Base-by-base conservation (phyloP, 2,113 vertebrate species). In the Anhinga rufa region DNA sequence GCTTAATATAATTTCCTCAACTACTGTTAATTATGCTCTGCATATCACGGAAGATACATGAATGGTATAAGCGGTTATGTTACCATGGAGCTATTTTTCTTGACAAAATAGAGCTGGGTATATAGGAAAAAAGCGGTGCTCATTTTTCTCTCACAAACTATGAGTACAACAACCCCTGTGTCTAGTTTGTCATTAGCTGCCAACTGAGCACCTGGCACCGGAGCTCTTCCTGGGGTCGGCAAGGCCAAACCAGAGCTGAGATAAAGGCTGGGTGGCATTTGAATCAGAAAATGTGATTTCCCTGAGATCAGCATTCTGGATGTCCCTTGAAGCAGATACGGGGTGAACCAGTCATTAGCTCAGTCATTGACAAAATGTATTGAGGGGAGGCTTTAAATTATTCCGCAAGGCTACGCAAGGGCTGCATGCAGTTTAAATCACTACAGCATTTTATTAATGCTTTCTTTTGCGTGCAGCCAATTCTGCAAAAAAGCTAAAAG, bases 41-140 rank as follows among this genome's bases (percentile, higher is more conserved):
- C 36, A 15, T 71, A 80, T 71, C 49, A 62, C 10, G 42, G 58
- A 64, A 58, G 66, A 82, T 29, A 74, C 13, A 85, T 4, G 4
- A 85, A 82, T 46, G 78, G 17, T 44, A 11, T 49, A 82, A 90
- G 70, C 18, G 0, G 13, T 31, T 91, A 82, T 9, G 81, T 92
- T 87, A 76, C 91, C 87, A 94, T 92, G 93, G 92, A 97, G 93
- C 62, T 83, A 29, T 83, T 91, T 61, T 48, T 90, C 89, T 74
- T 55, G 74, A 62, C 36, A 90, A 80, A 82, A n/a, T 16, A 79
- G 77, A 81, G 71, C 48, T 54, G 61, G 14, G 16, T 42, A 46
- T 17, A 58, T 9, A 84, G 14, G 14, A 17, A 75, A 74, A 83
- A 51, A 79, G 42, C 8, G 48, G 31, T 0, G 9, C 25, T 55